Evolutionary conservation across 64 coral and sea anemone species (phyloP), one percentile per base, ranked within the genome.

Genomic region (Porites lutea): DNA sequence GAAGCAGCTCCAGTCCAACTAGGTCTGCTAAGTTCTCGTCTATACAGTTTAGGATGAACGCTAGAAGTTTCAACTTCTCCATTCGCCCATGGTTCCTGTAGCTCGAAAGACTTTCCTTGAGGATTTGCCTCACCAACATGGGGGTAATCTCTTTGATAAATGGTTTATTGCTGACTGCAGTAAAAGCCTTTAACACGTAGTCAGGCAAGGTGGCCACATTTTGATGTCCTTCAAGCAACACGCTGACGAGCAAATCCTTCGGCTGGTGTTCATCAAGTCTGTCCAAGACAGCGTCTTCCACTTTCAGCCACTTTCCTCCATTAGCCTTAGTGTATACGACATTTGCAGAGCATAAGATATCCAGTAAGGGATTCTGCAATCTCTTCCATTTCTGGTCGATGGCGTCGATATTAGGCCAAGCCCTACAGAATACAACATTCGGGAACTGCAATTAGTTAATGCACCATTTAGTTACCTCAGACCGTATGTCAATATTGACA

Each of bases 311-410:
- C 37, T 59, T 81, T 19, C 87, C 90, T 5, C 90, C 89, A 13
- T 59, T 50, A 2, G 72, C 90, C 44, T 27, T 52, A 77, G 88
- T 96, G 77, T 90, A 88, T 6, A 96, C 47, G 2, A 96, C 60
- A 21, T 86, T 53, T 20, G 72, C 71, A 5, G 19, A 4, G 20
- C 93, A 79, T 2, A 98, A 45, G 71, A 52, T 60, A 46, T 88
- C 6, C 50, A 93, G 82, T 51, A 93, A 91, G 45, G 69, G 68
- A 47, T 93, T 51, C 60, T 93, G 61, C 43, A 93, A 71, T 48
- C 48, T 85, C 23, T 83, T 98, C 97, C 94, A 98, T 54, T 96
- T 95, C 45, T 77, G 77, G 12, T 95, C 91, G 13, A 98, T 88
- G 53, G 44, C 12, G 0, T n/a, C 50, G 2, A 91, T 4, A 80